Evolutionary conservation across 2,888 invertebrate genomes (phyloP).

Genomic region (Pammene fasciana): DNA sequence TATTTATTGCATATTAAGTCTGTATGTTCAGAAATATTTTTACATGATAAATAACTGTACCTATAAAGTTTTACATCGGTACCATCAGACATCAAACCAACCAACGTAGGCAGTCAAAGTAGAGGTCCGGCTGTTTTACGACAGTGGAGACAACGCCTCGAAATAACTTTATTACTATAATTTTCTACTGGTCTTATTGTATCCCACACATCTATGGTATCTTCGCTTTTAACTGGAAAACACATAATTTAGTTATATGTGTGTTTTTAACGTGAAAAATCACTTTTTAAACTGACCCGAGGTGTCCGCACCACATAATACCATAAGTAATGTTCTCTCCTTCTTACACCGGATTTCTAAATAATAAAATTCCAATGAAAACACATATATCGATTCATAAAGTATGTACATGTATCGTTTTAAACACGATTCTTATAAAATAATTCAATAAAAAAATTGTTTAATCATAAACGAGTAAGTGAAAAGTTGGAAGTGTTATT

Average conservation of each 20-base stretch:
- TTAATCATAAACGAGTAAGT: slow-evolving; percentile 35
- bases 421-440: neutral
- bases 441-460: slow-evolving; percentile 14
- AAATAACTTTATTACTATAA: slow-evolving; percentile 13
- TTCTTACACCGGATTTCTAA: neutral
- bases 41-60: neutral
- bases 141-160: slow-evolving; percentile 17
- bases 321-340: slow-evolving; percentile 24
- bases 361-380: neutral
- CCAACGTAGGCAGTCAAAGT: neutral
- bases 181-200: slow-evolving; percentile 1
- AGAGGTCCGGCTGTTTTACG: slow-evolving; percentile 23
- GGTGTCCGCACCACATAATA: slow-evolving; percentile 22
- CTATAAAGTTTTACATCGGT: neutral
- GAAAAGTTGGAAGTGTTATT: slow-evolving; percentile 36
- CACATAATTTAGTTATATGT: slow-evolving; percentile 1
- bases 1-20: neutral
- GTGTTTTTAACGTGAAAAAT: slow-evolving; percentile 31
- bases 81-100: neutral
- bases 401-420: neutral
- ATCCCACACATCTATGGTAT: slow-evolving; percentile 17
- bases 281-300: slow-evolving; percentile 37
- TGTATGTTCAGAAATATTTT: neutral
- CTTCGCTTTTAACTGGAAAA: slow-evolving; percentile 23
- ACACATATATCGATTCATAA: slow-evolving; percentile 38